phyloP scores from a whole-genome alignment of 2,797 vertebrate genomes.

The Falco naumanni region DNA sequence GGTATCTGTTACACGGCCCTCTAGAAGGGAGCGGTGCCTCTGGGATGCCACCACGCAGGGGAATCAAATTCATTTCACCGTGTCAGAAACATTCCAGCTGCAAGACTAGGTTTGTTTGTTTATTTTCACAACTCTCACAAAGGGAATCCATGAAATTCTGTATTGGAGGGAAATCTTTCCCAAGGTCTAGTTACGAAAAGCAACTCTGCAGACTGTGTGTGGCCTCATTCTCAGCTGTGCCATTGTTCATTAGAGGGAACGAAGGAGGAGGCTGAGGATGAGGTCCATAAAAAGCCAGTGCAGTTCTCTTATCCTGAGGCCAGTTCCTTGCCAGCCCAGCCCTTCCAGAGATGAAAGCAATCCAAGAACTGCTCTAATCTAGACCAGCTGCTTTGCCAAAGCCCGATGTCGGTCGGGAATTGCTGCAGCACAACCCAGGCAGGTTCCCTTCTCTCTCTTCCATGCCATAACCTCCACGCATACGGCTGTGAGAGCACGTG shows the following conservation, averaged over 20 bases:
- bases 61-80: constrained; percentile 39
- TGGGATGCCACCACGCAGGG: background rate
- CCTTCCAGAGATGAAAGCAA: constrained; percentile 57
- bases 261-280: constrained; percentile 38
- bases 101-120: constrained; percentile 48
- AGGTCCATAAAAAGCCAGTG: constrained; percentile 21
- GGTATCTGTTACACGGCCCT: background rate
- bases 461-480: fast-evolving
- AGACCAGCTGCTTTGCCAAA: constrained; percentile 40
- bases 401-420: background rate
- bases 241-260: constrained; percentile 55
- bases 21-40: background rate
- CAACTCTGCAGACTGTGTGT: constrained; percentile 50
- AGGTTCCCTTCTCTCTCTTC: background rate
- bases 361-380: constrained; percentile 21
- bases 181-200: constrained; percentile 59
- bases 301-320: constrained; percentile 45
- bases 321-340: constrained; percentile 37
- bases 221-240: constrained; percentile 63
- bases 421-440: background rate
- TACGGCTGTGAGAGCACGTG: fast-evolving
- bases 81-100: constrained; percentile 42
- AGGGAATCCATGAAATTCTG: constrained; percentile 57
- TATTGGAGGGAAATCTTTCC: constrained; percentile 50
- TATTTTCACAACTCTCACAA: constrained; percentile 46